Percentiles rank a stretch among this genome's conserved stretches.
Conservation (phyloP, 2,797 vertebrate genomes). For the Lerista edwardsae region DNA sequence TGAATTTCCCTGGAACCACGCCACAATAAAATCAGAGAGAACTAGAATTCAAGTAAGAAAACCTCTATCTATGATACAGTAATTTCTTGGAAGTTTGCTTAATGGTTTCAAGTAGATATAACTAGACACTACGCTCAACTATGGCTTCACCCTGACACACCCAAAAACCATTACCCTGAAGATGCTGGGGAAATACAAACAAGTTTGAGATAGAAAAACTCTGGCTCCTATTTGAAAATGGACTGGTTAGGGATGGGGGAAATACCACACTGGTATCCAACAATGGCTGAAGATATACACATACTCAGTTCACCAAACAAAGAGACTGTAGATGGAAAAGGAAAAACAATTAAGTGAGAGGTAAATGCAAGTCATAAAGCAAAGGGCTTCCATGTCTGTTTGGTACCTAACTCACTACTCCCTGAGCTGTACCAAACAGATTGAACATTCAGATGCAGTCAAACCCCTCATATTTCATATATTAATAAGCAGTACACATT, state of each 20-base stretch:
- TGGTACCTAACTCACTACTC: not conserved
- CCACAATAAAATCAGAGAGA: not conserved
- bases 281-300: not conserved
- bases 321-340: not conserved
- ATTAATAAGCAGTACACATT: not conserved
- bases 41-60: not conserved
- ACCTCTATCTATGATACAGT: not conserved
- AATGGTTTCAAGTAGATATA: not conserved
- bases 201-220: not conserved
- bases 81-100: not conserved
- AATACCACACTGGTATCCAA: not conserved
- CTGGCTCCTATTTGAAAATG: not conserved
- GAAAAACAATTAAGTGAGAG: not conserved
- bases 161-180: not conserved
- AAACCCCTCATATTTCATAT: not conserved
- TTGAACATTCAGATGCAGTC: not conserved
- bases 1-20: not conserved
- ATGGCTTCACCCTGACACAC: not conserved
- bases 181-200: not conserved
- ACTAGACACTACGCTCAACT: not conserved
- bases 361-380: not conserved
- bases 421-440: not conserved
- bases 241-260: not conserved
- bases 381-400: not conserved
- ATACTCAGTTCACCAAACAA: not conserved